Percentiles rank a stretch among this genome's conserved stretches.
Evolutionary conservation across 2,888 invertebrate species (phyloP).

Genomic region (Calameuta filiformis): DNA sequence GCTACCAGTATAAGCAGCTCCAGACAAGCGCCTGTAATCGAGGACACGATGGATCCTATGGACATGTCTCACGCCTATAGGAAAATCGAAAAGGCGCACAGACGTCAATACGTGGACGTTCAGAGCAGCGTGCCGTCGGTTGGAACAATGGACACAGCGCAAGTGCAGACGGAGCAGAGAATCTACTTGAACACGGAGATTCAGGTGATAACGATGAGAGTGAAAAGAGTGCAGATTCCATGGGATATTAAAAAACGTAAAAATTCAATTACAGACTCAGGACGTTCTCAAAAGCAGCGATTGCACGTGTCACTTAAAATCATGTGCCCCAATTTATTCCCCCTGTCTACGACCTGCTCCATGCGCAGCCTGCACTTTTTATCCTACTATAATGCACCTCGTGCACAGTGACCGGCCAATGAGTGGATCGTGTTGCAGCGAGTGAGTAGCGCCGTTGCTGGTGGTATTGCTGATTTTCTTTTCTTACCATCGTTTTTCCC

Average conservation of each 20-base stretch:
- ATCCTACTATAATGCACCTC: neutral
- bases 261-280: slow-evolving; percentile 13
- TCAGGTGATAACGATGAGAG: slow-evolving; percentile 23
- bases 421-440: neutral
- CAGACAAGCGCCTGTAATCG: slow-evolving; percentile 21
- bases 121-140: slow-evolving; percentile 32
- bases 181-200: slow-evolving; percentile 22
- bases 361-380: neutral
- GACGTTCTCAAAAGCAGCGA: slow-evolving; percentile 46
- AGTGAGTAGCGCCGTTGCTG: neutral
- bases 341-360: neutral
- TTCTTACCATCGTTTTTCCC: neutral
- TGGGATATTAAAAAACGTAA: neutral
- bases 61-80: slow-evolving; percentile 17
- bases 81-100: slow-evolving; percentile 31
- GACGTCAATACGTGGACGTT: slow-evolving; percentile 41
- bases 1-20: slow-evolving; percentile 50
- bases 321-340: slow-evolving; percentile 4
- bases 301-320: slow-evolving; percentile 38
- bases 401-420: neutral
- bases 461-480: neutral
- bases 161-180: slow-evolving; percentile 40
- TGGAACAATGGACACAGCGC: slow-evolving; percentile 24
- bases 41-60: slow-evolving; percentile 10
- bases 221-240: neutral